phyloP scores from a whole-genome alignment of 2,113 vertebrate species.

The Lethenteron camtschaticum region DNA sequence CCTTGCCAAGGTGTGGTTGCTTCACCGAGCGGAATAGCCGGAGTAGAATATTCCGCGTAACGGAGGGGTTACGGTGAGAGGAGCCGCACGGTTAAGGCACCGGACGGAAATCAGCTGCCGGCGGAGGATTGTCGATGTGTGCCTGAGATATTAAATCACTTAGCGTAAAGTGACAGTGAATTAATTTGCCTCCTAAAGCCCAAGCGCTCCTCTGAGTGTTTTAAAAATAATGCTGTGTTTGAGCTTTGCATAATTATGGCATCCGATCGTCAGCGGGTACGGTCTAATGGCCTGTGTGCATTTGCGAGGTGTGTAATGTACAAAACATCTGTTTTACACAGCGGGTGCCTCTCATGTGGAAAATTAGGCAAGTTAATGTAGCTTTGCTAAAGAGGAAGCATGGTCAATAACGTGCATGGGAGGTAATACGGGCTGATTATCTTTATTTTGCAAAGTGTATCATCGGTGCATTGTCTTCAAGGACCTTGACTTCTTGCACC shows the following conservation, averaged over 20 bases:
- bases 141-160: no score
- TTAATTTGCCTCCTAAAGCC: conserved; percentile 2
- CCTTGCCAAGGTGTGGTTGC: no score
- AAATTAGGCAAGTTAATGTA: conserved; percentile 6
- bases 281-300: background rate
- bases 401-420: conserved; percentile 3
- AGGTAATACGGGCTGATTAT: conserved; percentile 4
- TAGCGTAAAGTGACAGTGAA: background rate
- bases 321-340: conserved; percentile 6
- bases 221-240: conserved; percentile 6
- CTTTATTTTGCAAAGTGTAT: background rate
- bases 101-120: no score
- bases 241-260: conserved; percentile 2
- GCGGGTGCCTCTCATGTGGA: conserved; percentile 1
- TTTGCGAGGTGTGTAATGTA: conserved; percentile 1
- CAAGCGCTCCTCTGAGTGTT: conserved; percentile 3
- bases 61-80: no score
- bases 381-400: conserved; percentile 1
- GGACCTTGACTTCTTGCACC: background rate
- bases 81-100: no score
- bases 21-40: no score
- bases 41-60: no score
- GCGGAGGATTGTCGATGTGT: no score
- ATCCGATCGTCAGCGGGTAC: background rate
- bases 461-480: background rate